A percentile compares a stretch with the other conserved stretches of the same genome.
Evolutionary conservation across 1,140 invertebrate species (phyloP).

Genomic region (Sitobion miscanthi): DNA sequence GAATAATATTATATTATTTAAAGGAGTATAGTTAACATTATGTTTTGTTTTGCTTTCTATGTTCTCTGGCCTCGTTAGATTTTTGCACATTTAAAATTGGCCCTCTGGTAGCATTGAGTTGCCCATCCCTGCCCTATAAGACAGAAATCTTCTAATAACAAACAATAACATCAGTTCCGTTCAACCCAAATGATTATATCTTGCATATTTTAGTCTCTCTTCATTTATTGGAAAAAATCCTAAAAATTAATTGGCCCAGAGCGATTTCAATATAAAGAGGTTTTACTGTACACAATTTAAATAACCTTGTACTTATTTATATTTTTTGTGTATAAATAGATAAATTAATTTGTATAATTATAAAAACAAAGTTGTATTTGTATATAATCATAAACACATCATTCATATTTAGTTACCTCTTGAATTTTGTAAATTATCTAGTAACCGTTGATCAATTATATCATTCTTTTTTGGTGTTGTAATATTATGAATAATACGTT

Average conservation of each 20-base stretch:
- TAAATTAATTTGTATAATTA: background rate
- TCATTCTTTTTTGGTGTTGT: conserved; percentile 58
- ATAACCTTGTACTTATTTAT: background rate
- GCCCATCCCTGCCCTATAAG: background rate
- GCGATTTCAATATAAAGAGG: background rate
- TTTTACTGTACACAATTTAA: background rate
- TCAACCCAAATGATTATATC: background rate
- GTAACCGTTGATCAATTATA: conserved; percentile 44
- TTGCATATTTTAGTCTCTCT: background rate
- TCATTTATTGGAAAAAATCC: background rate
- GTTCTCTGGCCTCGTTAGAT: too few relatives aligned
- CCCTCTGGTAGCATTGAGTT: too few relatives aligned
- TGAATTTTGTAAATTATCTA: conserved; percentile 46
- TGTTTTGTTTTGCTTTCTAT: too few relatives aligned
- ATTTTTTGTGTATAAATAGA: background rate
- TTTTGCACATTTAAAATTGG: too few relatives aligned
- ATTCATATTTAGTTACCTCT: conserved; percentile 36
- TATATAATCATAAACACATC: too few relatives aligned
- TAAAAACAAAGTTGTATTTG: too few relatives aligned
- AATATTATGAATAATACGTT: conserved; percentile 91
- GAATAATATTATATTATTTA: too few relatives aligned
- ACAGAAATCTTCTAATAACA: background rate
- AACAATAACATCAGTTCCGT: background rate
- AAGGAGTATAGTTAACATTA: too few relatives aligned
- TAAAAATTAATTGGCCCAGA: background rate